Evolutionary conservation across 2,888 invertebrate genomes (phyloP), one percentile per base, ranked within the genome.

Genomic region (Endomychus coccineus): DNA sequence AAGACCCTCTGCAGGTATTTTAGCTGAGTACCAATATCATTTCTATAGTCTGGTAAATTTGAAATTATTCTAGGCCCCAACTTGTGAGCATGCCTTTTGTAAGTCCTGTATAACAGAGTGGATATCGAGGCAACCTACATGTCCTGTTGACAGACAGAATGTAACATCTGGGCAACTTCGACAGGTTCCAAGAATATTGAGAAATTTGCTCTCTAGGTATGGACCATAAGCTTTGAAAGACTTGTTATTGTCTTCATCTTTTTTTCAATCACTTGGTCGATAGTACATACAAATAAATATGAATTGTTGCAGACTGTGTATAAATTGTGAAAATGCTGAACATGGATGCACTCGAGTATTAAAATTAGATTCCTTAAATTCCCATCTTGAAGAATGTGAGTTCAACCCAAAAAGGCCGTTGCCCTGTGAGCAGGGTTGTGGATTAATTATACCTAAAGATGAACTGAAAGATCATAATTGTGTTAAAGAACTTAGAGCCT

Each of bases 11-110:
- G 44, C 95, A 95, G 83, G 91, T 89, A 35, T 17, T 13, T 3
- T 16, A 13, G 4, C 1, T 12, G 11, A 3, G 12, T 3, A n/a
- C 23, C 15, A 16, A 25, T 17, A 13, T 22, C 16, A 16, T 11
- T 27, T 33, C 39, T 37, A 28, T 37, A 7, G 11, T 28, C 3
- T 14, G 33, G 15, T 11, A n/a, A 9, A 19, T 29, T 19, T 19
- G 21, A 7, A 7, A 25, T 47, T 39, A 15, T 66, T 68, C 29
- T 64, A 91, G 92, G 92, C 94, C 35, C 91, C 91, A 32, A 80
- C 82, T 54, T 96, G 95, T 67, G 95, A 96, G 64, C 95, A 96
- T 71, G 92, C 94, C 37, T 96, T 95, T 69, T 96, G 95, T 66
- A 79, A 83, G 54, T 79, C 78, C 31, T 96, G 95, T 67, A 96